Percentiles rank a stretch among this genome's conserved stretches.
Evolutionary conservation across 1,140 invertebrate genomes (phyloP).

Genomic region (Zaprionus vittiger): DNA sequence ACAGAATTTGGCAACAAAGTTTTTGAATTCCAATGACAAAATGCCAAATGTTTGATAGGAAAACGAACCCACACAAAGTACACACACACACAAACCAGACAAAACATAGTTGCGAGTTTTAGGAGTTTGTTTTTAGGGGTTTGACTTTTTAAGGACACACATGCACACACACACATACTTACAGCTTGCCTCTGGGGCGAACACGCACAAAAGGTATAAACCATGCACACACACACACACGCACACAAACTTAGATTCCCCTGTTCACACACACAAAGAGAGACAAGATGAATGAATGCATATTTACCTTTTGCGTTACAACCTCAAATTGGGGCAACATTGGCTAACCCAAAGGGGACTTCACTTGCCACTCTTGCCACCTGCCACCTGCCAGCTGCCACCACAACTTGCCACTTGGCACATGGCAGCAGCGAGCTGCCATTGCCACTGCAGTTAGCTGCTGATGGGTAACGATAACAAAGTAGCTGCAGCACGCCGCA

Average conservation of each 20-base stretch:
- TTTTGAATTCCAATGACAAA: constrained; percentile 40
- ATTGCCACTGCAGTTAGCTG: constrained; percentile 10
- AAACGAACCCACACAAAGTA: constrained; percentile 4
- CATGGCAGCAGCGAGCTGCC: constrained; percentile 4
- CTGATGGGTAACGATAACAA: constrained; percentile 55
- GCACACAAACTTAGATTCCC: constrained; percentile 3
- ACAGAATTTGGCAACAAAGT: constrained; percentile 44
- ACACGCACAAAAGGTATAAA: constrained; percentile 73
- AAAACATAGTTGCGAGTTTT: constrained; percentile 33
- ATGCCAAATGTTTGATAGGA: constrained; percentile 52
- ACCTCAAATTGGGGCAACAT: constrained; percentile 74
- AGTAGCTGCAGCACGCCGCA: constrained; percentile 61
- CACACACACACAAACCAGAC: neutral
- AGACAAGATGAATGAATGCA: constrained; percentile 58
- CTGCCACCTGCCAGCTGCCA: constrained; percentile 19
- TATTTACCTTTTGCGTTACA: constrained; percentile 69
- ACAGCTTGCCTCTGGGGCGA: constrained; percentile 12
- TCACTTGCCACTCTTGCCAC: constrained; percentile 29
- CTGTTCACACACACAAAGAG: constrained; percentile 19
- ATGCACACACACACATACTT: constrained; percentile 1
- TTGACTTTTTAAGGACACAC: constrained; percentile 8
- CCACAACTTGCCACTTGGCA: constrained; percentile 6
- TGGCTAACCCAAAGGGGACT: constrained; percentile 58
- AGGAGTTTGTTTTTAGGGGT: constrained; percentile 23
- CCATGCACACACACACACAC: constrained; percentile 15